Base-by-base conservation (phyloP, 2,888 invertebrate species). In the Amphipoea lucens region DNA sequence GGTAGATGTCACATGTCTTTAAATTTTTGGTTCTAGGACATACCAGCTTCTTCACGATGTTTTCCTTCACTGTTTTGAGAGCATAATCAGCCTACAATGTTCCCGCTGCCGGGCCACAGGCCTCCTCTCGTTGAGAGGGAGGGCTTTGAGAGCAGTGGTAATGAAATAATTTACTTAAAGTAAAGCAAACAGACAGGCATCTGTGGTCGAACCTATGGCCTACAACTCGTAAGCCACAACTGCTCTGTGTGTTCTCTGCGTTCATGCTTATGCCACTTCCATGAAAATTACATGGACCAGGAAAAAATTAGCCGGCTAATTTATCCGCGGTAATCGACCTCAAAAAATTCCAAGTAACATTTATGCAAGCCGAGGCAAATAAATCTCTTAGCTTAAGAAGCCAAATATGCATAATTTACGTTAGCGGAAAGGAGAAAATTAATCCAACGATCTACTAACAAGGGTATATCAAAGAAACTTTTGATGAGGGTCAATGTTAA, bases 401-500 rank as follows among this genome's bases (percentile, higher is more conserved):
- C 85, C 85, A 90, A 91, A 89, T 72, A 88, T 90, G 90, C 90
- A 90, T 91, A 92, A 93, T 92, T 92, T 90, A 91, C 88, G 90
- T 92, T 91, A 78, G 87, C 82, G 89, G 85, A 88, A 89, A 91
- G 88, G 89, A 90, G 91, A 92, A 92, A 93, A 92, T 93, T 93
- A 92, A 91, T 92, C 88, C 90, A 74, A 80, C 78, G 74, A 79
- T 80, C 84, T 89, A 87, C 86, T 86, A 90, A 91, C 91, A 87
- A 88, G 91, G 90, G 89, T 89, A 87, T 73, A 91, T 92, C 91
- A 92, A 92, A 92, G 92, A 93, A 94, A 93, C 87, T 93, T 93
- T 92, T 94, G 94, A 94, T 92, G 90, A 94, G 94, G 94, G 94
- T 94, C 93, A 92, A 90, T 91, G 90, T 91, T 94, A 92, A 93